These are phyloP conservation scores for Melolontha melolontha DNA, from an alignment of 2,888 invertebrate genomes.

Conservation along the genomic window DNA sequence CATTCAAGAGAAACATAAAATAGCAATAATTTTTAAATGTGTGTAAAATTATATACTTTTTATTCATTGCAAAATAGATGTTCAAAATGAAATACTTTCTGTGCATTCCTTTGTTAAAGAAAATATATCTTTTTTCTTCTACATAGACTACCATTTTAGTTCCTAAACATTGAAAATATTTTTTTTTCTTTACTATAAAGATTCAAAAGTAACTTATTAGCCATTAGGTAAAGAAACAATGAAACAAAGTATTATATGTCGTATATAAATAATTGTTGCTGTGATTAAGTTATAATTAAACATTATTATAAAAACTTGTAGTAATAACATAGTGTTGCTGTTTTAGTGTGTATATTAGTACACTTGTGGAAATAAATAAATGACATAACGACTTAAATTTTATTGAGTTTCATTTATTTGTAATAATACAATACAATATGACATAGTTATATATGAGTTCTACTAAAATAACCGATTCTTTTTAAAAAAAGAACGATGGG, in stretches of 20 bases:
- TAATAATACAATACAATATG: constrained; percentile 11
- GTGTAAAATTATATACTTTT: constrained; percentile 2
- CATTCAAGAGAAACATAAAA: constrained; percentile 38
- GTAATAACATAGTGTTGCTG: constrained; percentile 56
- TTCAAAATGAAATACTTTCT: constrained; percentile 32
- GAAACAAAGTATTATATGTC: constrained; percentile 53
- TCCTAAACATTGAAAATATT: constrained; percentile 31
- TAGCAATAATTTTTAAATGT: constrained; percentile 46
- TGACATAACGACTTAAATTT: constrained; percentile 21
- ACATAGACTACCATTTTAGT: constrained; percentile 37
- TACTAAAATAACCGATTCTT: not conserved
- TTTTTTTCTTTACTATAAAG: constrained; percentile 16
- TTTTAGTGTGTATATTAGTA: constrained; percentile 64
- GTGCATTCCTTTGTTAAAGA: constrained; percentile 29
- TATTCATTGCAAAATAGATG: constrained; percentile 34
- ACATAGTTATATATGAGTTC: constrained; percentile 25
- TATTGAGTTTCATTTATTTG: constrained; percentile 10
- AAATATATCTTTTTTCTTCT: constrained; percentile 21
- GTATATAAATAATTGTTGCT: constrained; percentile 66
- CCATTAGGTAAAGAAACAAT: constrained; percentile 23
- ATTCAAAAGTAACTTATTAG: constrained; percentile 28
- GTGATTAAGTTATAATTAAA: constrained; percentile 63
- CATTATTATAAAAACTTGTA: constrained; percentile 46
- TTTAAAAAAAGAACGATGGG: not conserved
- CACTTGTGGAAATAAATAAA: constrained; percentile 60